Percentiles rank a stretch among this genome's conserved stretches.
These are phyloP conservation scores for Burhinus oedicnemus DNA, from an alignment of 2,113 vertebrate species.

Conservation along the genomic window DNA sequence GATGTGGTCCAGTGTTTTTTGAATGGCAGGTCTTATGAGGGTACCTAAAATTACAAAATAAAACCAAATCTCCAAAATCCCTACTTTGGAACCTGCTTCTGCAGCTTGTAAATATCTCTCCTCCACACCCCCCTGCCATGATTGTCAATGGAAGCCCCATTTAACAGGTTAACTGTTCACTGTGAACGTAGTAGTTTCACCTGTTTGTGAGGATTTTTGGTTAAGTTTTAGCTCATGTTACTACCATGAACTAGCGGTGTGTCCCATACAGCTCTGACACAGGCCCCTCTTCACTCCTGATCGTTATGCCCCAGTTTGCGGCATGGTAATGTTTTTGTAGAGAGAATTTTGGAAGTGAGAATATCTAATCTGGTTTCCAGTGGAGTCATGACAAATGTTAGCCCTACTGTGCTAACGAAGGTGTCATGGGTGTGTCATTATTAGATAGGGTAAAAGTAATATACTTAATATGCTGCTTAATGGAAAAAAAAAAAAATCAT, in stretches of 20 bases:
- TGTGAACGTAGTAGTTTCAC: not conserved
- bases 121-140: too few species aligned
- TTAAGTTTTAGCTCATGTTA: not conserved
- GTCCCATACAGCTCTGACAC: not conserved
- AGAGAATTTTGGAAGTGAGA: not conserved
- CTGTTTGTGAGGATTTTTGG: not conserved
- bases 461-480: not conserved
- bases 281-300: not conserved
- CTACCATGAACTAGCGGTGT: rapidly evolving
- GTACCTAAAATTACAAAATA: not conserved
- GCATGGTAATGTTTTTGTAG: rapidly evolving
- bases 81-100: rapidly evolving
- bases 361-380: not conserved
- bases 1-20: not conserved
- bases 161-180: not conserved
- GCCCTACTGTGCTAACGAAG: not conserved
- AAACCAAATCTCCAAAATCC: not conserved
- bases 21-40: not conserved
- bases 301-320: not conserved
- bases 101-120: not conserved
- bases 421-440: not conserved
- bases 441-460: not conserved
- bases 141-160: not conserved
- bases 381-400: not conserved
- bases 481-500: not conserved